phyloP scores from a whole-genome alignment of 2,888 invertebrate genomes.

The Leptothorax acervorum region DNA sequence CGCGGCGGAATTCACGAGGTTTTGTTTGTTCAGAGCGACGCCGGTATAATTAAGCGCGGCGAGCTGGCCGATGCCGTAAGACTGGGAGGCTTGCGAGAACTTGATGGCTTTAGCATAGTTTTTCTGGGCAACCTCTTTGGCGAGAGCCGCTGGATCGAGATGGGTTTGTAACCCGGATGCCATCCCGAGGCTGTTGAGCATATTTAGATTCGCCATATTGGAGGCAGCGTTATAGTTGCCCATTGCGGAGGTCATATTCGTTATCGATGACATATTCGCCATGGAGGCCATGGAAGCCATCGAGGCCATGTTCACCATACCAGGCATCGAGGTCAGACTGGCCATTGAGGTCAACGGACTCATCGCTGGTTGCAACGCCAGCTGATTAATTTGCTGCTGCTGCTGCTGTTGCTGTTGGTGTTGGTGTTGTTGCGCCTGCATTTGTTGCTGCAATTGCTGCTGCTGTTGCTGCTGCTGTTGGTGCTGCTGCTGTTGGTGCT shows the following conservation, averaged over 20 bases:
- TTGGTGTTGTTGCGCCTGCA: too few relatives aligned
- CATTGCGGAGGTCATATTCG: constrained; percentile 74
- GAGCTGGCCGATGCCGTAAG: constrained; percentile 85
- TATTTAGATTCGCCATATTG: constrained; percentile 80
- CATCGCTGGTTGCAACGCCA: constrained; percentile 75
- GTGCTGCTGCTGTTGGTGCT: constrained; percentile 81
- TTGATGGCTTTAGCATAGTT: constrained; percentile 92
- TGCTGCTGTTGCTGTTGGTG: constrained; percentile 85
- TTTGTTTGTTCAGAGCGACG: constrained; percentile 90
- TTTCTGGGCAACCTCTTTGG: constrained; percentile 94
- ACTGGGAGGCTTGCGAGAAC: constrained; percentile 85
- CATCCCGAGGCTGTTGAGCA: constrained; percentile 76
- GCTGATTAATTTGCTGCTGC: constrained; percentile 81
- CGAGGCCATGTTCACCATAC: constrained; percentile 74
- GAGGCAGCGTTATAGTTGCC: constrained; percentile 70
- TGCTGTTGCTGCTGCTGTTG: too few relatives aligned
- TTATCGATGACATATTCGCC: constrained; percentile 77
- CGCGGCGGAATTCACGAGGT: constrained; percentile 82
- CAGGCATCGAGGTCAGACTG: constrained; percentile 78
- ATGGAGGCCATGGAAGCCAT: constrained; percentile 77
- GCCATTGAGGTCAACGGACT: constrained; percentile 82
- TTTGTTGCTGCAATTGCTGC: too few relatives aligned
- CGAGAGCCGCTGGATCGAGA: constrained; percentile 89
- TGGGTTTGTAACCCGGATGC: constrained; percentile 60
- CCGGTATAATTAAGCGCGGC: constrained; percentile 90